Percentiles rank a stretch among this genome's conserved stretches.
phyloP scores from a whole-genome alignment of 2,797 vertebrate species.

The Crypturellus tataupa region DNA sequence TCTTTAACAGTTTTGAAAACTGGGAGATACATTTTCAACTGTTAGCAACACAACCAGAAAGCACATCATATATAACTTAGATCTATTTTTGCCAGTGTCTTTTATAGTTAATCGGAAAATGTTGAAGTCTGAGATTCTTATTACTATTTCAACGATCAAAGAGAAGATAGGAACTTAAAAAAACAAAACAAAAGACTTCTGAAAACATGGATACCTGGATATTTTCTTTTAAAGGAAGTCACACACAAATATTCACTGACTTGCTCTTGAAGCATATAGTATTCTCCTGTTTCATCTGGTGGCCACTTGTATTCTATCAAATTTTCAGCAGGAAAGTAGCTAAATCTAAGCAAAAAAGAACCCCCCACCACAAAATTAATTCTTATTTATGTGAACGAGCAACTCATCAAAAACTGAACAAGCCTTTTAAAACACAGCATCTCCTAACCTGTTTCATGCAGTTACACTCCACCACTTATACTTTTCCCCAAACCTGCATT shows the following conservation, averaged over 20 bases:
- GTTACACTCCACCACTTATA: neutral
- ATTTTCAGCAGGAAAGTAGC: conserved; percentile 98
- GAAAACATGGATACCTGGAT: conserved; percentile 89
- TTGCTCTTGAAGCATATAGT: conserved; percentile 99
- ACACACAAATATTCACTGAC: conserved; percentile 99
- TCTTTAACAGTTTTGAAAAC: neutral
- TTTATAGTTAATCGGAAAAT: neutral
- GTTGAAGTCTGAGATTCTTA: neutral
- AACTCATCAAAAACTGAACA: neutral
- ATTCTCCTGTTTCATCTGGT: conserved; percentile 95
- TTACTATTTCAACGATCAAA: neutral
- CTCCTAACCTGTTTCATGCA: neutral
- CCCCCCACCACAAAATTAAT: neutral
- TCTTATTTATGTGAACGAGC: neutral
- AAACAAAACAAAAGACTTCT: neutral
- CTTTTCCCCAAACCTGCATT: neutral
- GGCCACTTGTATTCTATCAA: conserved; percentile 99
- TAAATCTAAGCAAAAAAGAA: conserved; percentile 82
- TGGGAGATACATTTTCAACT: neutral
- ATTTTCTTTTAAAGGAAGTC: conserved; percentile 98
- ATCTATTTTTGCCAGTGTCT: neutral
- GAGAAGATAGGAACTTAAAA: neutral
- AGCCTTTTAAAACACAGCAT: neutral
- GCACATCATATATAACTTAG: neutral
- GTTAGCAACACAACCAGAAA: neutral